Conservation (phyloP, 2,797 vertebrate species). For the Poeciliopsis paucimaculata region DNA sequence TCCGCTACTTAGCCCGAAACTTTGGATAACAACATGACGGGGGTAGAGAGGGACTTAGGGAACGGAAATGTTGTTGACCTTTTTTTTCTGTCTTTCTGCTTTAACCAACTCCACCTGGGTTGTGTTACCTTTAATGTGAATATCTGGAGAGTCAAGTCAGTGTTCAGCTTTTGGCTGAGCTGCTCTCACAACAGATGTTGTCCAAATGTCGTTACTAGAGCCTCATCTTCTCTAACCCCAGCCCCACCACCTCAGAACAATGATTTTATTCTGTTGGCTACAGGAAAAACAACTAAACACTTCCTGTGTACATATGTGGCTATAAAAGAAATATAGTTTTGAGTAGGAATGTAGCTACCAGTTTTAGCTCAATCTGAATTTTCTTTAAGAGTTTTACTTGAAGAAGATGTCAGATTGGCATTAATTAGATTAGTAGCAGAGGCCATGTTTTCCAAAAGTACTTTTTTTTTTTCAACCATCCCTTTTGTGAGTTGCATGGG, state of each 20-base stretch:
- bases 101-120: conserved; percentile 28
- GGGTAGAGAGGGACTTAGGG: neutral
- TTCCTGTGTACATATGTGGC: neutral
- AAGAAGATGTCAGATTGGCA: neutral
- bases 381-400: neutral
- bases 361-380: neutral
- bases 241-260: conserved; percentile 1
- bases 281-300: conserved; percentile 6
- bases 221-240: conserved; percentile 8
- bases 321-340: neutral
- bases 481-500: too few species aligned
- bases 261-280: neutral
- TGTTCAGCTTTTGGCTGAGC: conserved; percentile 6
- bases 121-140: conserved; percentile 34
- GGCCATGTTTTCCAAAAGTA: too few species aligned
- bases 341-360: neutral
- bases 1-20: conserved; percentile 22
- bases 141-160: conserved; percentile 30
- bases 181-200: conserved; percentile 37
- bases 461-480: too few species aligned
- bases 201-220: conserved; percentile 51
- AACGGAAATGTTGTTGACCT: neutral
- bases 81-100: neutral
- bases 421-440: neutral
- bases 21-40: conserved; percentile 28